Conservation (phyloP, 2,888 invertebrate genomes). For the Vannuccia rotundouncinata region DNA sequence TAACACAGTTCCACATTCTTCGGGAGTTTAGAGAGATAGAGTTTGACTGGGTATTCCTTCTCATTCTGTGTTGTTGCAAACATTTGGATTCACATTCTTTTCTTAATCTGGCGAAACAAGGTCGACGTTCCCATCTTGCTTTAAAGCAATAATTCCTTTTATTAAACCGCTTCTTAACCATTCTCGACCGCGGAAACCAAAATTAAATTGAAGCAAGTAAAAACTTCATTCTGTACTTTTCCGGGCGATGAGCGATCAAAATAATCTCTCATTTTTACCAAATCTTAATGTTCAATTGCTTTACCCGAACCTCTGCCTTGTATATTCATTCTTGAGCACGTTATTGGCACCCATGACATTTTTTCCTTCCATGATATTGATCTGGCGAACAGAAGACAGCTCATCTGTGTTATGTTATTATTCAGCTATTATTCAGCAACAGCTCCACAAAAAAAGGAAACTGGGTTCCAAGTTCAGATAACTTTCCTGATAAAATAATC, state of each 20-base stretch:
- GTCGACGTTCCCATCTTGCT: not conserved
- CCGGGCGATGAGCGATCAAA: not conserved
- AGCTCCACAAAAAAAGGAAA: too few relatives aligned
- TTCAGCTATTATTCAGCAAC: too few relatives aligned
- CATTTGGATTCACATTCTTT: not conserved
- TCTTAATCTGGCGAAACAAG: not conserved
- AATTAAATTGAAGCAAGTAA: not conserved
- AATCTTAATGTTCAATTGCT: not conserved
- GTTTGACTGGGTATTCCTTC: not conserved
- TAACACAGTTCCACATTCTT: not conserved
- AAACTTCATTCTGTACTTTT: not conserved
- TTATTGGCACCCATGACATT: not conserved
- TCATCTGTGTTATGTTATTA: too few relatives aligned
- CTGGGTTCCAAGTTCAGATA: too few relatives aligned
- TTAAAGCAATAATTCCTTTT: not conserved
- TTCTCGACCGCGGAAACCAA: not conserved
- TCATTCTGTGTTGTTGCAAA: not conserved
- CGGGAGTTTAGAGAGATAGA: not conserved
- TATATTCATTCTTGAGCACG: constrained; percentile 3
- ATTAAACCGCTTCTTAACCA: not conserved
- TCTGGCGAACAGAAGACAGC: too few relatives aligned
- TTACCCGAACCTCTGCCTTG: not conserved
- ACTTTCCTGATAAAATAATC: too few relatives aligned
- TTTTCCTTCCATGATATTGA: not conserved
- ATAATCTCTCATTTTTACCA: too few relatives aligned